Conservation (phyloP, 2,888 invertebrate species). For the Caradrina clavipalpis region DNA sequence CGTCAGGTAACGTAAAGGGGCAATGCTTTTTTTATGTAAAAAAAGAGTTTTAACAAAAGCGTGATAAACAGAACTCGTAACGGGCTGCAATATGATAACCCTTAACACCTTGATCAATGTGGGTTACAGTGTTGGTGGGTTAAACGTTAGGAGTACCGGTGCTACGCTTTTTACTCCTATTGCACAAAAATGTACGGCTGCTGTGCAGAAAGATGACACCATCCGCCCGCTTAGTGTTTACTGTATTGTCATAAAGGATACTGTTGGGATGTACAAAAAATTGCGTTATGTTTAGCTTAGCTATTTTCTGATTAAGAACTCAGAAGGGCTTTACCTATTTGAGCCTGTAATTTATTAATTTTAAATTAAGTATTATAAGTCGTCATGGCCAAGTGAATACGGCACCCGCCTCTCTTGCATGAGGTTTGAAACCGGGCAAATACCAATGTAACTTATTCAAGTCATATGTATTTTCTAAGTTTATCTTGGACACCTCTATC, state of each 20-base stretch:
- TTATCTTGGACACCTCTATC: no score
- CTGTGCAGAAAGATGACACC: conserved; percentile 80
- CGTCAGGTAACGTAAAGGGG: conserved; percentile 74
- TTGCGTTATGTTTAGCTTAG: background rate
- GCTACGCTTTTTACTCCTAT: conserved; percentile 79
- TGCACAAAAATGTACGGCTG: conserved; percentile 84
- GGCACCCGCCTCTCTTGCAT: no score
- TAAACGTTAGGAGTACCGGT: conserved; percentile 70
- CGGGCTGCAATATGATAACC: conserved; percentile 88
- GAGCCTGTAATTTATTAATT: no score
- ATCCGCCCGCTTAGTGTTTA: conserved; percentile 76
- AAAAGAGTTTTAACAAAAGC: conserved; percentile 83
- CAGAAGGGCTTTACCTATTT: no score
- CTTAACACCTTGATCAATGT: conserved; percentile 89
- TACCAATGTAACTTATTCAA: no score
- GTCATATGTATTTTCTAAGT: no score
- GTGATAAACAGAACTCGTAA: conserved; percentile 79
- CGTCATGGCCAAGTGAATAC: no score
- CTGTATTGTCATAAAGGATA: conserved; percentile 52
- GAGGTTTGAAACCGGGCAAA: no score
- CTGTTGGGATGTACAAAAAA: conserved; percentile 23
- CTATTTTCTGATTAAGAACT: conserved; percentile 13
- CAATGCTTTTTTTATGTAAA: conserved; percentile 73
- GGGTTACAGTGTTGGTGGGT: conserved; percentile 86
- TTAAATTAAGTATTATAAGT: no score